A percentile compares a stretch with the other conserved stretches of the same genome.
These are phyloP conservation scores for Drosophila infuscata DNA, from an alignment of 2,888 invertebrate genomes.

Conservation along the genomic window DNA sequence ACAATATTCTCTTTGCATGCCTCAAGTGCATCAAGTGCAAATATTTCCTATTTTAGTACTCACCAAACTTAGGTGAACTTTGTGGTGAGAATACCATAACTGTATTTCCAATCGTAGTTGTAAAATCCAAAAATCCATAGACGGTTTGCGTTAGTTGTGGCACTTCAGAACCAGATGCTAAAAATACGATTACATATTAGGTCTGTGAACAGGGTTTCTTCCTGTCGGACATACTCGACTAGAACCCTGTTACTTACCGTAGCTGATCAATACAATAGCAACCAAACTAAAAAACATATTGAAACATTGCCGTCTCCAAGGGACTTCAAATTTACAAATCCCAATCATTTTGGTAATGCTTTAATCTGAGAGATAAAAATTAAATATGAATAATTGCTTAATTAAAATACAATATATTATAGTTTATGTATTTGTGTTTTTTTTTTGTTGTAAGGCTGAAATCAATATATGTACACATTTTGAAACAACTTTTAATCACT, in stretches of 20 bases:
- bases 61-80: conserved; percentile 90
- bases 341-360: conserved; percentile 2
- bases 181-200: conserved; percentile 19
- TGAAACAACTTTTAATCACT: background rate
- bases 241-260: conserved; percentile 18
- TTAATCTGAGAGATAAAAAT: conserved; percentile 14
- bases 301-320: conserved; percentile 4
- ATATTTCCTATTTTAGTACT: conserved; percentile 32
- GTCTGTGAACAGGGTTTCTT: background rate
- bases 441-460: background rate
- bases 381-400: background rate
- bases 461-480: background rate
- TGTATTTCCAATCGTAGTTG: conserved; percentile 96
- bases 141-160: conserved; percentile 93
- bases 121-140: conserved; percentile 96
- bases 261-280: conserved; percentile 24
- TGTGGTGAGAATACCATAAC: conserved; percentile 97
- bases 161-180: conserved; percentile 48
- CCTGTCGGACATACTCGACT: background rate
- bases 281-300: conserved; percentile 31
- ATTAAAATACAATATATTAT: background rate
- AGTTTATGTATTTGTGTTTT: background rate
- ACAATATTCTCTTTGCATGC: background rate
- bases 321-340: background rate
- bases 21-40: background rate